Evolutionary conservation across 1,140 invertebrate species (phyloP), one percentile per base, ranked within the genome.

Genomic region (Tribolium madens): DNA sequence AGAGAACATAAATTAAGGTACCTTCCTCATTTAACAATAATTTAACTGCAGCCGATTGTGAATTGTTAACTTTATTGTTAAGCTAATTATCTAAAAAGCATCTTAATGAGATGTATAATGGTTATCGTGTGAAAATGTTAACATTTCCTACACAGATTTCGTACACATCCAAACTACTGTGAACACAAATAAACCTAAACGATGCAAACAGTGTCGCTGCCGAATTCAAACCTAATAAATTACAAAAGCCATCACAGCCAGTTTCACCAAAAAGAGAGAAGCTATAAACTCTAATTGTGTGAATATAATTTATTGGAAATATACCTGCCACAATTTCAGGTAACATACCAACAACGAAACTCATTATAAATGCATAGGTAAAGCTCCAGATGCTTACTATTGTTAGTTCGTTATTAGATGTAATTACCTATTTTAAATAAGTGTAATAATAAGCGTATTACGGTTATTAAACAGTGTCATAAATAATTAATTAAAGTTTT

Each of bases 161-260:
- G 26, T 6, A 12, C 26, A 64, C 57, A 18, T 42, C 26, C 12
- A 31, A 71, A 71, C 69, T 71, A 18, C 69, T 14, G 14, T 71
- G 33, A 47, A 71, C 12, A 71, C 42, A 71, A 71, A 48, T 71
- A 71, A 71, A 71, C 47, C 17, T 18, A 48, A 71, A 71, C 26
- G 69, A 71, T 71, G 69, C 69, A 52, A 71, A 71, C 69, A 72
- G 17, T 72, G 72, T 60, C 50, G 72, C 72, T 74, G 72, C 72
- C 72, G 72, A 74, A 74, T 74, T 74, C 72, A 74, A 60, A 74
- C 72, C 52, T 7, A 60, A 74, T 74, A 74, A 74, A 74, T 74
- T 74, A 74, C 50, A 6, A 36, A 14, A 36, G 72, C 26, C 72
- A 74, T 57, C 53, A 60, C 36, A 42, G 72, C 72, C 53, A 42